A percentile compares a stretch with the other conserved stretches of the same genome.
Conservation (phyloP, 2,797 vertebrate species). For the Sebastes jordani region DNA sequence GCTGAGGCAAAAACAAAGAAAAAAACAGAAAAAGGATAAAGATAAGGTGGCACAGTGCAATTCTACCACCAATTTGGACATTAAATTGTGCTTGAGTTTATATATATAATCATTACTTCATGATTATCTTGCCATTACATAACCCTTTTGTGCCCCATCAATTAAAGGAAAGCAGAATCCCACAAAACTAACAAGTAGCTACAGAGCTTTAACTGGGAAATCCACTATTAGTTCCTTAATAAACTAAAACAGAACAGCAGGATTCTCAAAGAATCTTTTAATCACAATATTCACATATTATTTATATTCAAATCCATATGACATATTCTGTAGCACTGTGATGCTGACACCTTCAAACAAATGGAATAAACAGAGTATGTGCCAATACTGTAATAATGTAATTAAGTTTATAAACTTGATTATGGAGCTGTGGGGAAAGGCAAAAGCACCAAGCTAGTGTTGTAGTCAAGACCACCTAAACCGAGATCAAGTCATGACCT, state of each 20-base stretch:
- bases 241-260: background rate
- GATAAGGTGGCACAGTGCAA: background rate
- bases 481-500: no score
- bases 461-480: no score
- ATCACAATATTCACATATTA: background rate
- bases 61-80: background rate
- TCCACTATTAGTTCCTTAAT: background rate
- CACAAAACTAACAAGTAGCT: background rate
- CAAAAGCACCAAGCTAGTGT: background rate
- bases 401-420: background rate
- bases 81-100: background rate
- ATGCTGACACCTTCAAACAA: background rate
- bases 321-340: background rate
- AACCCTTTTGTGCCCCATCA: background rate
- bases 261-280: background rate
- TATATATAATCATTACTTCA: background rate
- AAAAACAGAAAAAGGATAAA: background rate
- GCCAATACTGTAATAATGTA: no score
- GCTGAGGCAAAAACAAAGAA: background rate
- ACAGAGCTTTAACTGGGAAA: background rate
- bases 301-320: background rate
- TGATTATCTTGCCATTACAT: background rate
- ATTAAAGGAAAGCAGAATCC: background rate
- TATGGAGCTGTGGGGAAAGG: background rate
- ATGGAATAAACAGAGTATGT: background rate